These are phyloP conservation scores for Apodemia zela DNA, from an alignment of 2,888 invertebrate species.

Conservation along the genomic window DNA sequence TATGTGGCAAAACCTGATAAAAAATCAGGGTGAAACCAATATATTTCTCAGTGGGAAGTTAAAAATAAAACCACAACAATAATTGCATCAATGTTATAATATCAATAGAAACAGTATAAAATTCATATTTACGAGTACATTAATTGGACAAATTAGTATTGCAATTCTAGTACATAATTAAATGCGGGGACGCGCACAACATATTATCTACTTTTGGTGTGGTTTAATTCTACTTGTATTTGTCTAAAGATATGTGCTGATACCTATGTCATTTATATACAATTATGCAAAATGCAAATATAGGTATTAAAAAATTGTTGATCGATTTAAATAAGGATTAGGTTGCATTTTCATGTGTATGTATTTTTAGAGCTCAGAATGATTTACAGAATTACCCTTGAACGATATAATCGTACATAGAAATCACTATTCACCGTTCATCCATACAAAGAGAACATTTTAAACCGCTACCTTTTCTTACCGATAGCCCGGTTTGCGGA, in stretches of 20 bases:
- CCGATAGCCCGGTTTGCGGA: too few relatives aligned
- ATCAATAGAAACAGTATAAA: constrained; percentile 23
- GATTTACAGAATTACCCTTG: too few relatives aligned
- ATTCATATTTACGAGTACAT: constrained; percentile 18
- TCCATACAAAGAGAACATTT: too few relatives aligned
- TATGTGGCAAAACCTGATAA: too few relatives aligned
- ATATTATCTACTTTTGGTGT: not conserved
- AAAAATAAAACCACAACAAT: not conserved
- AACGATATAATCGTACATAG: too few relatives aligned
- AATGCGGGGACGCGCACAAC: not conserved
- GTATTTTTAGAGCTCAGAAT: too few relatives aligned
- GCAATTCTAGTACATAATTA: not conserved
- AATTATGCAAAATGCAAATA: not conserved
- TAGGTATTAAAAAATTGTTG: too few relatives aligned
- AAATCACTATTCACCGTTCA: too few relatives aligned
- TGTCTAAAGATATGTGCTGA: not conserved
- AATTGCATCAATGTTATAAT: constrained; percentile 1
- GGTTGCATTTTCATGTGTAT: too few relatives aligned
- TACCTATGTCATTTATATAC: not conserved
- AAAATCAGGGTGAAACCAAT: too few relatives aligned
- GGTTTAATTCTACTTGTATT: not conserved
- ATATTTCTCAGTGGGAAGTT: not conserved
- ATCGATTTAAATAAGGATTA: too few relatives aligned
- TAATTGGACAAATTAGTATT: not conserved
- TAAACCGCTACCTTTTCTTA: too few relatives aligned